These are phyloP conservation scores for Seira ritae DNA, from an alignment of 2,888 invertebrate genomes.

Conservation along the genomic window DNA sequence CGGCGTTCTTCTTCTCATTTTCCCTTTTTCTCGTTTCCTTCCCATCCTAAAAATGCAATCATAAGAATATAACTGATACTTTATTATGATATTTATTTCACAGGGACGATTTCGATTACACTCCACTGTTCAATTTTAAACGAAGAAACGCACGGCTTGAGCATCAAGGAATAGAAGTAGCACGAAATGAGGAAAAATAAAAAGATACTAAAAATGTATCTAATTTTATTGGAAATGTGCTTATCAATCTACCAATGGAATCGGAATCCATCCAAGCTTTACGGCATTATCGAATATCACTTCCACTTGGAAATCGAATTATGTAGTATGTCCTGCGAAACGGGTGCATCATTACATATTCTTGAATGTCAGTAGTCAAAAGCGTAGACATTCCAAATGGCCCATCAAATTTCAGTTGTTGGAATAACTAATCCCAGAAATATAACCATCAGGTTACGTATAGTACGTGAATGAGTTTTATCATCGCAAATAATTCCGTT, in stretches of 20 bases:
- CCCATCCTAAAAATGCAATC: too few relatives aligned
- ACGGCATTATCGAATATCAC: neutral
- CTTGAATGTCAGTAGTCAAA: neutral
- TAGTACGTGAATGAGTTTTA: too few relatives aligned
- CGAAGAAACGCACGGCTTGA: constrained; percentile 4
- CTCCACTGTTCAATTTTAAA: constrained; percentile 38
- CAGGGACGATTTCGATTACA: constrained; percentile 25
- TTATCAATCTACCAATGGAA: neutral
- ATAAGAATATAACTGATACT: constrained; percentile 24
- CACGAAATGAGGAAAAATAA: constrained; percentile 54
- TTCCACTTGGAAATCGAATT: constrained; percentile 23
- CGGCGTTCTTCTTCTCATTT: neutral
- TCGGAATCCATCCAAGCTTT: neutral
- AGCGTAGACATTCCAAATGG: constrained; percentile 24
- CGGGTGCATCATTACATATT: neutral
- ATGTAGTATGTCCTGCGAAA: neutral
- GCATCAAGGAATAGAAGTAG: constrained; percentile 30
- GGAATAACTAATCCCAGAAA: neutral
- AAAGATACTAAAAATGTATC: constrained; percentile 61
- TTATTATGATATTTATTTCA: constrained; percentile 57
- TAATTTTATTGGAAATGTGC: constrained; percentile 32
- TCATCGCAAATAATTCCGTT: too few relatives aligned
- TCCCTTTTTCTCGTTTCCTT: constrained; percentile 3
- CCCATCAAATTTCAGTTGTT: constrained; percentile 34
- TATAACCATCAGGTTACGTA: too few relatives aligned